phyloP scores from a whole-genome alignment of 2,113 vertebrate genomes.

The Arothron firmamentum region DNA sequence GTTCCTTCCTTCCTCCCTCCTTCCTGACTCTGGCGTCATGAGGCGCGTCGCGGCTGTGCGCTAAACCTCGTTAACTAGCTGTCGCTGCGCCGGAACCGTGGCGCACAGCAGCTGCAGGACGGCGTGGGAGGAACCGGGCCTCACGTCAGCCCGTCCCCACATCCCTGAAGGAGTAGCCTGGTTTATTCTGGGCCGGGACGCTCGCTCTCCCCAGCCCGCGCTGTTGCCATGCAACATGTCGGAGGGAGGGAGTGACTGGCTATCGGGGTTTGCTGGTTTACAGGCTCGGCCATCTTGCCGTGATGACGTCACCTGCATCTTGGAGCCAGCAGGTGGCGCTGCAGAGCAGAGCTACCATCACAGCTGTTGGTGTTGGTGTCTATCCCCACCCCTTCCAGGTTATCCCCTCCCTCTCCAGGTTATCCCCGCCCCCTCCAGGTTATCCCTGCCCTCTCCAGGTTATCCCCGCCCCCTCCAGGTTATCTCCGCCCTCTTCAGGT shows the following conservation, averaged over 20 bases:
- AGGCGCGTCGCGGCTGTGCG: slow-evolving; percentile 29
- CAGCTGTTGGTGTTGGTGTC: no score
- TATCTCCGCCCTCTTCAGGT: no score
- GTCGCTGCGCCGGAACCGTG: slow-evolving; percentile 33
- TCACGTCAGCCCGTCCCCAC: slow-evolving; percentile 48
- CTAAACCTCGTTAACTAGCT: slow-evolving; percentile 13
- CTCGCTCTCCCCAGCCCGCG: slow-evolving; percentile 29
- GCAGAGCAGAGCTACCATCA: no score
- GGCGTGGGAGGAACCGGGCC: slow-evolving; percentile 61
- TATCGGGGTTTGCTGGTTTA: no score
- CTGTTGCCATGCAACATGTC: slow-evolving; percentile 57
- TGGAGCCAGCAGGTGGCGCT: no score
- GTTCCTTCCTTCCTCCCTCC: not conserved
- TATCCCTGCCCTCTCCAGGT: no score
- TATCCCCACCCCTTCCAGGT: no score
- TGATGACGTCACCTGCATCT: no score
- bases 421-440: no score
- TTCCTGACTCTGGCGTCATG: not conserved
- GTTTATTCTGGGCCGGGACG: slow-evolving; percentile 61
- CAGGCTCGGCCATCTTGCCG: no score
- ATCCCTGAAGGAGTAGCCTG: slow-evolving; percentile 68
- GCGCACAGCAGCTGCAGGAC: slow-evolving; percentile 30
- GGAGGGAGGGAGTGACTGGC: not conserved
- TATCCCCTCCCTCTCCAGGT: no score
- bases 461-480: no score